Base-by-base conservation (phyloP, 2,113 vertebrate genomes). In the Carassius carassius region DNA sequence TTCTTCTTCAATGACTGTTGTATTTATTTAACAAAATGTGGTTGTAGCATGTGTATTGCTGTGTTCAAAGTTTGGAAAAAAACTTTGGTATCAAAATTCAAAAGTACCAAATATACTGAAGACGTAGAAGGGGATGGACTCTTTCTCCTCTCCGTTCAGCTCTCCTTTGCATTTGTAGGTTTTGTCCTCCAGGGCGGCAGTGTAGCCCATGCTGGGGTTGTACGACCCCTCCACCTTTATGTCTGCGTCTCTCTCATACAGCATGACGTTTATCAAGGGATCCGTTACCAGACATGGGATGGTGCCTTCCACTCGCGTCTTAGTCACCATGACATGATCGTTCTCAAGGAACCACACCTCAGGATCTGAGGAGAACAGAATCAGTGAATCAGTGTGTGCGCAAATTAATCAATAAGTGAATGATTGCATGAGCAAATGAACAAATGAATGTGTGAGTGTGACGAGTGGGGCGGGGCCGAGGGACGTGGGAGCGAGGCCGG, bases 271-370 rank as follows among this genome's bases (percentile, higher is more conserved):
- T 84, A 96, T 94, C 9, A 90, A 89, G 0, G 98, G 98, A 86
- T 98, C 92, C 6, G 97, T 98, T 88, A 99, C 97, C 2, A 97
- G 92, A 44, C 98, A 99, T 0, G 98, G 98, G 82, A 99, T 93
- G 77, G 91, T 93, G n/a, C 90, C 92, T 84, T 96, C 95, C 1
- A 92, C 91, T 9, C 93, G 91, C 83, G 94, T 95, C 56, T 93
- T 96, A 32, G 95, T 94, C 78, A 99, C 96, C 92, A 99, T 94
- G 6, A 94, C 92, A 35, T 96, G 91, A 1, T 74, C 77, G 0
- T 87, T 80, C 0, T 96, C 93, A 16, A 97, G 90, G 89, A 99
- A 99, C 94, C 94, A 96, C 78, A 97, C 85, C 0, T 94, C 86
- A 11, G 95, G 92, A 86, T 99, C 98, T 99, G 89, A 13, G 16